Evolutionary conservation across 2,888 invertebrate genomes (phyloP).

Genomic region (Mellilla xanthometata): DNA sequence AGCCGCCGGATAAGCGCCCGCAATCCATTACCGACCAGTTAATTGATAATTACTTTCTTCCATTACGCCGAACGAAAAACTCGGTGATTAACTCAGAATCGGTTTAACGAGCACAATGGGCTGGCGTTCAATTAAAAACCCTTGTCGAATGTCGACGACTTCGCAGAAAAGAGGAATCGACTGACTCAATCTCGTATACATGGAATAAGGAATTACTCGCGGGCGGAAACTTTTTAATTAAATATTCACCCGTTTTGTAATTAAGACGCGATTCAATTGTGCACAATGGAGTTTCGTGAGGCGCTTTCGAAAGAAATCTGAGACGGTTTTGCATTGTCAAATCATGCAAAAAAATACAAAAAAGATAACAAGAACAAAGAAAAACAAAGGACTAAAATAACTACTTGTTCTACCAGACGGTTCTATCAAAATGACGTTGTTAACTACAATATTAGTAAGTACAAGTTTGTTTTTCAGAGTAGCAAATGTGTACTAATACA

Average conservation of each 20-base stretch:
- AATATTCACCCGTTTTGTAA: constrained; percentile 79
- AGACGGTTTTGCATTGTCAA: constrained; percentile 32
- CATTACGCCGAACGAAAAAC: constrained; percentile 78
- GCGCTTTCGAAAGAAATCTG: constrained; percentile 62
- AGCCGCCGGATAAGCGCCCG: constrained; percentile 72
- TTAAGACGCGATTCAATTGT: constrained; percentile 75
- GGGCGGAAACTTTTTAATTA: constrained; percentile 80
- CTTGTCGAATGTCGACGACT: constrained; percentile 76
- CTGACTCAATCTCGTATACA: constrained; percentile 78
- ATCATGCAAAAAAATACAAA: constrained; percentile 5
- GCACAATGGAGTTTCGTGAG: constrained; percentile 64
- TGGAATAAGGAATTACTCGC: constrained; percentile 79
- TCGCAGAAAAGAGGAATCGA: constrained; percentile 71
- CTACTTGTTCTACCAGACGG: too few relatives aligned
- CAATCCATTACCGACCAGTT: constrained; percentile 80
- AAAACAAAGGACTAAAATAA: too few relatives aligned
- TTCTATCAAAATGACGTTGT: too few relatives aligned
- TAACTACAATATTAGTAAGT: too few relatives aligned
- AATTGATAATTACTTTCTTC: constrained; percentile 83
- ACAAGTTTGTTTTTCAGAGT: too few relatives aligned
- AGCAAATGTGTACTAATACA: too few relatives aligned
- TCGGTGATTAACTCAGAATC: constrained; percentile 78
- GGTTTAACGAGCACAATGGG: constrained; percentile 80
- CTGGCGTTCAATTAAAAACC: constrained; percentile 78
- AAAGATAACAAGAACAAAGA: too few relatives aligned